These are phyloP conservation scores for Engraulis encrasicolus DNA, from an alignment of 2,113 vertebrate genomes.

Conservation along the genomic window DNA sequence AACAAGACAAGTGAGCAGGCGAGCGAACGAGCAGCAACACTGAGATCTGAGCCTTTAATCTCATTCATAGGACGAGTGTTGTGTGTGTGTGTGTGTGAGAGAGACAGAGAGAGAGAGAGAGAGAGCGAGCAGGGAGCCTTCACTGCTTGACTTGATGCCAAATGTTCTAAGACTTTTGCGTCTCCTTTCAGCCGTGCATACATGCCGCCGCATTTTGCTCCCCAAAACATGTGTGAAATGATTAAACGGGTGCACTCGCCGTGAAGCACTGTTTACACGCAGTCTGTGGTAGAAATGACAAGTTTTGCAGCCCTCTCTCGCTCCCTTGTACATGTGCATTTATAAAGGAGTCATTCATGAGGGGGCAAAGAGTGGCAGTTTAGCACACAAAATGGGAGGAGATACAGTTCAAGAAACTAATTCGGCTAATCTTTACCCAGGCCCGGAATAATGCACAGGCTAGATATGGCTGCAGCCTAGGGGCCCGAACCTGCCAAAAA, in stretches of 20 bases:
- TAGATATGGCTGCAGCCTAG: too few relatives aligned
- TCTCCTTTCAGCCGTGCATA: not conserved
- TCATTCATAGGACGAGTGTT: not conserved
- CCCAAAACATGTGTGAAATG: not conserved
- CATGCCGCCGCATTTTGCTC: not conserved
- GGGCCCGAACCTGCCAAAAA: too few relatives aligned
- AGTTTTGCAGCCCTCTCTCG: not conserved
- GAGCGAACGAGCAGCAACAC: too few relatives aligned
- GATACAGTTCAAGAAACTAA: not conserved
- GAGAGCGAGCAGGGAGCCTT: not conserved
- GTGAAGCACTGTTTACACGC: not conserved
- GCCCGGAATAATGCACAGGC: too few relatives aligned
- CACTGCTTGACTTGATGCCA: slow-evolving; percentile 3
- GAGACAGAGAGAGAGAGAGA: too few relatives aligned
- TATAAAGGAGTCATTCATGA: not conserved
- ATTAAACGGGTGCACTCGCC: not conserved
- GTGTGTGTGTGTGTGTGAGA: too few relatives aligned
- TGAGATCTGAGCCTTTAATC: not conserved
- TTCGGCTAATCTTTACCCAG: not conserved
- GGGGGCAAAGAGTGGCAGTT: not conserved
- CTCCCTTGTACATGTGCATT: not conserved
- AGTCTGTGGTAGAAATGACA: not conserved
- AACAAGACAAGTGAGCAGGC: not conserved
- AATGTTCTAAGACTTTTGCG: slow-evolving; percentile 7
- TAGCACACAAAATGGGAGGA: not conserved